Conservation (phyloP, 2,113 vertebrate genomes). For the Fulica atra region DNA sequence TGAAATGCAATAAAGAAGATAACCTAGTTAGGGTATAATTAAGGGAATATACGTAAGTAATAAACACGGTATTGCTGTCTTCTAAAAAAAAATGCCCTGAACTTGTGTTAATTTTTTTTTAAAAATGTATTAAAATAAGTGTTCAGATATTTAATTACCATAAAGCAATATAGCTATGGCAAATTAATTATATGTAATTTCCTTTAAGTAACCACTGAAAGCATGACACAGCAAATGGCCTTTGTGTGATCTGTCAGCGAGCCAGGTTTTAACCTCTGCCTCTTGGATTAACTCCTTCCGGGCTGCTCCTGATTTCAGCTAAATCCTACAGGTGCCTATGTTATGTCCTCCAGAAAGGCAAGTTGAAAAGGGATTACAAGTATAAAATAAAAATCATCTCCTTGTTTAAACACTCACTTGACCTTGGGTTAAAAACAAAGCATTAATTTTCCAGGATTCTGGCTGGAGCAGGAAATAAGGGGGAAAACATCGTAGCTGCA, state of each 20-base stretch:
- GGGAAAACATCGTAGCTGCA: fast-evolving
- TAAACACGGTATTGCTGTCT: constrained; percentile 68
- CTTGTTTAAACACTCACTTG: neutral
- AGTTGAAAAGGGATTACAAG: neutral
- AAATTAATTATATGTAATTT: constrained; percentile 68
- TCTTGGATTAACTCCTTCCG: neutral
- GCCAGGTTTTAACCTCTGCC: constrained; percentile 1
- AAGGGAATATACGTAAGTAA: constrained; percentile 75
- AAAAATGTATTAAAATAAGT: constrained; percentile 50
- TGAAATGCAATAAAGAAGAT: constrained; percentile 78
- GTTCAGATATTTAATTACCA: constrained; percentile 69
- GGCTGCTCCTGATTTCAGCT: neutral
- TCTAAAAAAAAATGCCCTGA: constrained; percentile 41
- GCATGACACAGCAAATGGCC: neutral
- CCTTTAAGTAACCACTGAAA: constrained; percentile 52
- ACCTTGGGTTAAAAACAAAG: neutral
- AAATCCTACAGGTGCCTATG: neutral
- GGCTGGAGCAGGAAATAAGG: neutral
- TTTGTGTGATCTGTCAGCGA: constrained; percentile 33
- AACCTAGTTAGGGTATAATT: constrained; percentile 77
- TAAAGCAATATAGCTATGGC: constrained; percentile 41
- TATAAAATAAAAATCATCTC: neutral
- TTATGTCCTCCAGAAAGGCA: neutral
- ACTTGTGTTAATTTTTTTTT: constrained; percentile 39
- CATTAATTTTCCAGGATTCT: neutral